A percentile compares a stretch with the other conserved stretches of the same genome.
Conservation (phyloP, 2,113 vertebrate genomes). For the Orycteropus afer region DNA sequence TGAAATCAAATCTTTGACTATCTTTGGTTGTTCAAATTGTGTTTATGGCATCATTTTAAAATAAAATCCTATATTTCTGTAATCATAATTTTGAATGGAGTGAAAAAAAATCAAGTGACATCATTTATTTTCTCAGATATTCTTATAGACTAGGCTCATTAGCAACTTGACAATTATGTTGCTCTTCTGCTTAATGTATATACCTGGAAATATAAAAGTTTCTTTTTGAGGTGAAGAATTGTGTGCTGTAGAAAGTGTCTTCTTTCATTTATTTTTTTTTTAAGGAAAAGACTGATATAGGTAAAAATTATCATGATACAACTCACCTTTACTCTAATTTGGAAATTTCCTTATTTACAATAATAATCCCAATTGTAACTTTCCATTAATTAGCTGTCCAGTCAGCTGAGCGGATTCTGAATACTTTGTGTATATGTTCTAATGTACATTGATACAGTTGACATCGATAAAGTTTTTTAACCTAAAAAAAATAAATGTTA, state of each 20-base stretch:
- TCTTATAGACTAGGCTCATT: neutral
- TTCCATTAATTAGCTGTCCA: neutral
- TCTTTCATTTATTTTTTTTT: neutral
- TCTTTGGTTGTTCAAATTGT: neutral
- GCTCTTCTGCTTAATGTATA: neutral
- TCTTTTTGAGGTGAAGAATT: neutral
- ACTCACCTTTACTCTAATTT: neutral
- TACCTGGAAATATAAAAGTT: neutral
- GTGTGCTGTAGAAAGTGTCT: neutral
- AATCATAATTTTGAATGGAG: neutral
- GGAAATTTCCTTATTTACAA: neutral
- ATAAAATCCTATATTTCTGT: neutral
- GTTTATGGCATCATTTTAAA: neutral
- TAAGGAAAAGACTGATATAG: neutral
- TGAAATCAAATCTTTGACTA: neutral
- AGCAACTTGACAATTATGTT: neutral
- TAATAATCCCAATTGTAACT: neutral
- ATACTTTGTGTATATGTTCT: neutral
- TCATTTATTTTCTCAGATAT: neutral
- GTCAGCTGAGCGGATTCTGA: neutral
- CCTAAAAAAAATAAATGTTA: neutral
- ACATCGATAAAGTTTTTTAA: neutral
- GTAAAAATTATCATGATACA: neutral
- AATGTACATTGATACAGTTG: neutral
- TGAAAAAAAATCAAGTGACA: neutral